phyloP scores from a whole-genome alignment of 2,888 invertebrate genomes.

The Heliconius ismenius region DNA sequence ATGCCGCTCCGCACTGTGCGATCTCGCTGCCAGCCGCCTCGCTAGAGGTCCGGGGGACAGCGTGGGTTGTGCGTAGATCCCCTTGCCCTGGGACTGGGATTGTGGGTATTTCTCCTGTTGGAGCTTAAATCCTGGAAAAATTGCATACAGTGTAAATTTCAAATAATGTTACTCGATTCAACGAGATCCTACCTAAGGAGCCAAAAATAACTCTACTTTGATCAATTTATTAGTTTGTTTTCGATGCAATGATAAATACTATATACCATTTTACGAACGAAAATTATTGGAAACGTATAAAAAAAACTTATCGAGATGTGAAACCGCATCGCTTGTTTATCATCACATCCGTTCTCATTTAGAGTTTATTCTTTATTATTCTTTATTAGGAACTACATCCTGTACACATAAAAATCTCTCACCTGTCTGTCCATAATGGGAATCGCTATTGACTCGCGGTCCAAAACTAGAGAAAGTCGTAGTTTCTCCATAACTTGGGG shows the following conservation, averaged over 20 bases:
- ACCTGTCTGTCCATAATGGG: conserved; percentile 77
- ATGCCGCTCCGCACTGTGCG: conserved; percentile 83
- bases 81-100: conserved; percentile 55
- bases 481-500: conserved; percentile 70
- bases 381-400: neutral
- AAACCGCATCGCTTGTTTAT: too few relatives aligned
- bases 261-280: too few relatives aligned
- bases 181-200: too few relatives aligned
- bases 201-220: too few relatives aligned
- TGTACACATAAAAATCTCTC: neutral
- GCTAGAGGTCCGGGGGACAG: conserved; percentile 56
- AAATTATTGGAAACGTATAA: too few relatives aligned
- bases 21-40: conserved; percentile 77
- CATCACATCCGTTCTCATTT: too few relatives aligned
- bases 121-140: conserved; percentile 62
- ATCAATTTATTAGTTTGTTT: too few relatives aligned
- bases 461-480: conserved; percentile 74
- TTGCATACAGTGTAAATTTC: neutral
- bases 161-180: too few relatives aligned
- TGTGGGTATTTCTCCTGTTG: conserved; percentile 68
- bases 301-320: too few relatives aligned
- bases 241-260: too few relatives aligned
- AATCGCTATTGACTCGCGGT: conserved; percentile 63
- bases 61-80: conserved; percentile 80
- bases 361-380: too few relatives aligned